phyloP scores from a whole-genome alignment of 35 echinoderm and acorn worm species.

The Lytechinus variegatus region DNA sequence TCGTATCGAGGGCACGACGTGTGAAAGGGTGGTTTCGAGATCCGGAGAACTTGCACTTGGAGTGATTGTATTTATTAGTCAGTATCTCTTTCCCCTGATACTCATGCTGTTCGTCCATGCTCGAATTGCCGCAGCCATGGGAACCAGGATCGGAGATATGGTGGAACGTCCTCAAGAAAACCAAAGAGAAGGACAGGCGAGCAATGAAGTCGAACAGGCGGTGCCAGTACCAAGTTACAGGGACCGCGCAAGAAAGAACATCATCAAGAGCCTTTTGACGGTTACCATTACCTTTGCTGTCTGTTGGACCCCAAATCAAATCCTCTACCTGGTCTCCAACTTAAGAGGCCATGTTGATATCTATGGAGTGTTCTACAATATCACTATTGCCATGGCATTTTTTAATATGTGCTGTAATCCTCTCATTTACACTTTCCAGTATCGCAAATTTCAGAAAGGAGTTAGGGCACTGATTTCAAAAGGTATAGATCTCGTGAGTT shows the following conservation, averaged over 20 bases:
- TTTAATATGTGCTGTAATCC: conserved; percentile 79
- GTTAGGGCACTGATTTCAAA: conserved; percentile 38
- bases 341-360: conserved; percentile 64
- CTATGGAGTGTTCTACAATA: conserved; percentile 48
- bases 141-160: neutral
- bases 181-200: neutral
- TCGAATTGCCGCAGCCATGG: neutral
- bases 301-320: conserved; percentile 86
- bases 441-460: conserved; percentile 66
- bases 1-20: no score
- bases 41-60: neutral
- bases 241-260: conserved; percentile 51
- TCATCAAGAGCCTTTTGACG: conserved; percentile 62
- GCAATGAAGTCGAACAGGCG: neutral
- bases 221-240: neutral
- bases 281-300: conserved; percentile 65
- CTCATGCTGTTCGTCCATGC: neutral
- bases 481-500: neutral
- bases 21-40: no score
- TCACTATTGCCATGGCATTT: conserved; percentile 65
- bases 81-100: neutral
- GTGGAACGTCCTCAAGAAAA: neutral
- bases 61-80: neutral
- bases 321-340: conserved; percentile 73
- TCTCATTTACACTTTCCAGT: conserved; percentile 77